Percentiles rank a stretch among this genome's conserved stretches.
Conservation (phyloP, 2,888 invertebrate genomes). For the Allophyes oxyacanthae region DNA sequence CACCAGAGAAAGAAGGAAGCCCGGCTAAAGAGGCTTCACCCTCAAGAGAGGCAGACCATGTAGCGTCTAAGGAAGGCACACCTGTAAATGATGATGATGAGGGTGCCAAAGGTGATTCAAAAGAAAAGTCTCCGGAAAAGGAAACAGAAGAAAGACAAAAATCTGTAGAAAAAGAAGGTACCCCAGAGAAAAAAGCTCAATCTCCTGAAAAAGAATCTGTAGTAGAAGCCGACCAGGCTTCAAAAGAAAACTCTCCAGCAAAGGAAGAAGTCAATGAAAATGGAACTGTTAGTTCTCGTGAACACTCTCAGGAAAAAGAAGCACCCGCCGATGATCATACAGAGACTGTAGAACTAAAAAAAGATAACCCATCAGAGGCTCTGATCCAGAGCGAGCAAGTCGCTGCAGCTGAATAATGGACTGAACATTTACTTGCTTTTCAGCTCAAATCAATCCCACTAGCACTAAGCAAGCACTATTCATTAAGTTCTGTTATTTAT, state of each 20-base stretch:
- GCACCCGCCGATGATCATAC: conserved; percentile 46
- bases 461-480: conserved; percentile 85
- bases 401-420: conserved; percentile 77
- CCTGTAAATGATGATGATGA: conserved; percentile 63
- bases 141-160: conserved; percentile 70
- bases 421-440: conserved; percentile 73
- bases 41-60: conserved; percentile 54
- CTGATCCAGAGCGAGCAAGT: conserved; percentile 83
- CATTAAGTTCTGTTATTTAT: conserved; percentile 83
- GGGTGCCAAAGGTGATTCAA: conserved; percentile 50
- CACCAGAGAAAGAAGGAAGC: conserved; percentile 57
- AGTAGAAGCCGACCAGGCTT: conserved; percentile 64
- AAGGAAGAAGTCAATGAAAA: conserved; percentile 79
- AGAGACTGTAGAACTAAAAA: conserved; percentile 69
- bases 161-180: conserved; percentile 68
- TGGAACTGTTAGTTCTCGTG: conserved; percentile 82
- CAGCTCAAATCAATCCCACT: conserved; percentile 84
- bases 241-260: conserved; percentile 75
- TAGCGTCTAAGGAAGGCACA: conserved; percentile 63
- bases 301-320: conserved; percentile 80
- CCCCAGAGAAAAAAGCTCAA: conserved; percentile 55
- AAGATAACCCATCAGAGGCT: conserved; percentile 78
- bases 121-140: conserved; percentile 62
- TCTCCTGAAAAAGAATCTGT: conserved; percentile 67
- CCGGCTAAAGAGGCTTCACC: conserved; percentile 64